Base-by-base conservation (phyloP, 1,140 invertebrate species). In the Subanguina moxae region DNA sequence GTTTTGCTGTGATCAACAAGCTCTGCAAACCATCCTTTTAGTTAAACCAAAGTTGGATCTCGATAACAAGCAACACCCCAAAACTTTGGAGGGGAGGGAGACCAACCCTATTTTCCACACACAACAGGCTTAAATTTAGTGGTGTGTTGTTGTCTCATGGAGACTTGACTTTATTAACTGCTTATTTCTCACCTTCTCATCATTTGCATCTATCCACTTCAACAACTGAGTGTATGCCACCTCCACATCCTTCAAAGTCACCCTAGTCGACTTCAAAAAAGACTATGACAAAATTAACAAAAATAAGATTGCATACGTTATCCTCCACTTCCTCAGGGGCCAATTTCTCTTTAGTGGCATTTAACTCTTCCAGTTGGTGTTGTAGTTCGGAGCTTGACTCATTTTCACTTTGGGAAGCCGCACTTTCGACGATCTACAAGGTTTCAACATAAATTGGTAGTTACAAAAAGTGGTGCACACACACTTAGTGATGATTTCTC, bases 1-100 rank as follows among this genome's bases (percentile, higher is more conserved):
- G 90, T 88, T 90, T 91, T 32, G 92, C 84, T 5, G 88, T 86
- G 78, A 93, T 90, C 73, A 88, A 86, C 30, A 90, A 85, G 5
- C 88, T 87, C 87, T 90, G 76, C 25, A 78, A 38, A 70, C n/a
- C 3, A 52, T 63, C 11, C 11, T 38, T 38, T 38, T 5, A 11
- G 11, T 11, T 38, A 38, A 38, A 5, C 3, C n/a, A n/a, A n/a
- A n/a, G n/a, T n/a, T n/a, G n/a, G n/a, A n/a, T n/a, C n/a, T n/a
- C n/a, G n/a, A n/a, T n/a, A n/a, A n/a, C n/a, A n/a, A n/a, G n/a
- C n/a, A n/a, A n/a, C n/a, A n/a, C n/a, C n/a, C n/a, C n/a, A n/a
- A n/a, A n/a, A n/a, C n/a, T n/a, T n/a, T n/a, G n/a, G n/a, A n/a
- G n/a, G n/a, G n/a, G n/a, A n/a, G n/a, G n/a, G n/a, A n/a, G n/a